These are phyloP conservation scores for Pachypanchax playfairii DNA, from an alignment of 2,113 vertebrate species.

Conservation along the genomic window DNA sequence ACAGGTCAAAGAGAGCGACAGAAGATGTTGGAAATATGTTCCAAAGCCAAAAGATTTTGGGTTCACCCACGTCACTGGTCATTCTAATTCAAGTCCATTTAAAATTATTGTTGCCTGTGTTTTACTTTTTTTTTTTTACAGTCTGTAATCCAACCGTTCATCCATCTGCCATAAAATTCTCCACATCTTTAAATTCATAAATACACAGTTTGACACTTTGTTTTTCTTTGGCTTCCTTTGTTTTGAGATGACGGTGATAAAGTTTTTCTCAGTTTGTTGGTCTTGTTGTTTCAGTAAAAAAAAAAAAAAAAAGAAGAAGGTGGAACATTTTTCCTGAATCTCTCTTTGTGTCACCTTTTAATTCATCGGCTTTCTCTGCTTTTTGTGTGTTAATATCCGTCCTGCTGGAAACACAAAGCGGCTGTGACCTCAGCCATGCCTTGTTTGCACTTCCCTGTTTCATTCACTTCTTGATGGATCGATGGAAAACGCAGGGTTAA, in stretches of 20 bases:
- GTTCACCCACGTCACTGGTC: slow-evolving; percentile 15
- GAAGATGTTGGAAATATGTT: slow-evolving; percentile 25
- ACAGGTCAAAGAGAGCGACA: slow-evolving; percentile 41
- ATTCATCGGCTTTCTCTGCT: slow-evolving; percentile 36
- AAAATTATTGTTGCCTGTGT: slow-evolving; percentile 3
- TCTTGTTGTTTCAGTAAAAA: slow-evolving; percentile 47
- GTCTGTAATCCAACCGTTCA: background rate
- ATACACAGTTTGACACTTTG: too few species aligned
- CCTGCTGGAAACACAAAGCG: slow-evolving; percentile 46
- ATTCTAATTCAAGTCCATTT: background rate
- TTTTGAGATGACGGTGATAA: too few species aligned
- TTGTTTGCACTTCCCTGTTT: slow-evolving; percentile 65
- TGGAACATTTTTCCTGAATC: slow-evolving; percentile 11
- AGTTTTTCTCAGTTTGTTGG: too few species aligned
- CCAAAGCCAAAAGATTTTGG: slow-evolving; percentile 18
- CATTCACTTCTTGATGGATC: slow-evolving; percentile 68
- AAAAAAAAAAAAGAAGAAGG: slow-evolving; percentile 47
- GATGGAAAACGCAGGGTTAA: slow-evolving; percentile 64
- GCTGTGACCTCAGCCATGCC: slow-evolving; percentile 36
- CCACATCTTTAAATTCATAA: background rate
- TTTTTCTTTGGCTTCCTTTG: too few species aligned
- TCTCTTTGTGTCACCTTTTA: slow-evolving; percentile 58
- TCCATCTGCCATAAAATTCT: background rate
- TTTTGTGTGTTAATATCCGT: slow-evolving; percentile 60
- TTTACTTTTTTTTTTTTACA: background rate